Evolutionary conservation across 1,140 invertebrate genomes (phyloP), one percentile per base, ranked within the genome.

Genomic region (Aplysia californica): DNA sequence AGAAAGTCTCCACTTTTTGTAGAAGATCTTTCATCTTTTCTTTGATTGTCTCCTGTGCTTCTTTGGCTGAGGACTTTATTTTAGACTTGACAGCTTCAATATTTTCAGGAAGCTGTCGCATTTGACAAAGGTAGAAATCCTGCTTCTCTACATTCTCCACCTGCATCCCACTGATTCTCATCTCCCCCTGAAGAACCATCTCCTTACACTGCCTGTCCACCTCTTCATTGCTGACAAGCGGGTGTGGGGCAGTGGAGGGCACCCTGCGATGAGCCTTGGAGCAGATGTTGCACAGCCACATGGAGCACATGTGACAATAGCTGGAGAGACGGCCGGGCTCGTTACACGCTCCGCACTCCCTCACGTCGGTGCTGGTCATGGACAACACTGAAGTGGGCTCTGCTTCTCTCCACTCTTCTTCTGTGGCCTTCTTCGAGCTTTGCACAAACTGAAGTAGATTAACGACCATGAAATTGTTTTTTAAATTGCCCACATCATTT

Each of bases 281-380:
- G 26, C 72, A 75, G 1, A 38, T 66, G 18, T n/a, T n/a, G 39
- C 72, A 75, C 18, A 75, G 55, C 72, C 72, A 75, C 21, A 75
- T 23, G 38, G 39, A 44, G 31, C 72, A 75, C 10, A n/a, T 1
- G 15, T 44, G 23, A 23, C 72, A 75, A 38, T 39, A 75, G 35
- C 38, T 65, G 1, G 29, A 33, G 2, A 75, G 38, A 31, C 6
- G 2, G 20, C 10, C 38, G 21, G 26, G 26, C 18, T 75, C 72
- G 50, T 31, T 36, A 59, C 72, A 75, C 0, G 72, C 72, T n/a
- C 61, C 59, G 55, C 72, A 75, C 29, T 29, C 2, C 20, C 29
- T n/a, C 26, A 56, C 21, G 23, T 58, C 31, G 0, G 36, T 23
- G 4, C n/a, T 31, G 23, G 56, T 50, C 10, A 15, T 50, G 44